Base-by-base conservation (phyloP, 2,888 invertebrate species). In the Priocnemis perturbator region DNA sequence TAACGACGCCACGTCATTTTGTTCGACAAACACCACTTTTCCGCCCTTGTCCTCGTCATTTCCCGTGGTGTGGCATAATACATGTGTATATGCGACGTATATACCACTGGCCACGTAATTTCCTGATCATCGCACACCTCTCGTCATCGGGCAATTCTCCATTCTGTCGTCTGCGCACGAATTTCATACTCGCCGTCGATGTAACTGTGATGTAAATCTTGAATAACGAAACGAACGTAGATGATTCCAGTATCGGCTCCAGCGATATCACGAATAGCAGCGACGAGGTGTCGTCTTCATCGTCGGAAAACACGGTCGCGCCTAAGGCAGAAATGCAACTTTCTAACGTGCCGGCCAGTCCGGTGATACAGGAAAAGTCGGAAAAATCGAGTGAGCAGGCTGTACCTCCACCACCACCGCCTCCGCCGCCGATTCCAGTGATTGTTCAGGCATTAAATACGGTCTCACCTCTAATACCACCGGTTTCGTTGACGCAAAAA, bases 401-500 rank as follows among this genome's bases (percentile, higher is more conserved):
- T 20, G 5, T 15, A 14, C 15, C 14, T 11, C 88, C 37, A 3
- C 11, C 37, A 3, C 11, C 52, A 5, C 23, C 60, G 19, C 2
- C 23, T 14, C 19, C 30, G 30, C 17, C 59, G n/a, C 17, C 23
- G 44, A 9, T 17, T 0, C 9, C 59, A 48, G 14, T 17, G 19
- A 7, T 17, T 37, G 37, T 26, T 37, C 20, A n/a, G 19, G 11
- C 20, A 14, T 17, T n/a, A 14, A 50, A 50, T 17, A n/a, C 57
- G 5, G 11, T 21, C 20, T 1, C 70, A 73, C 85, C 71, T 81
- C 89, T 88, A 83, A 90, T 79, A 79, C 89, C 87, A 11, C 89
- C 90, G 26, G n/a, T 44, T 9, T 45, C 57, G 21, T 48, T 3
- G 3, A 21, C 44, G 14, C 11, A 30, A 23, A 47, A 52, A 15